Percentiles rank a stretch among this genome's conserved stretches.
phyloP scores from a whole-genome alignment of 2,797 vertebrate species.

The Anniella stebbinsi region DNA sequence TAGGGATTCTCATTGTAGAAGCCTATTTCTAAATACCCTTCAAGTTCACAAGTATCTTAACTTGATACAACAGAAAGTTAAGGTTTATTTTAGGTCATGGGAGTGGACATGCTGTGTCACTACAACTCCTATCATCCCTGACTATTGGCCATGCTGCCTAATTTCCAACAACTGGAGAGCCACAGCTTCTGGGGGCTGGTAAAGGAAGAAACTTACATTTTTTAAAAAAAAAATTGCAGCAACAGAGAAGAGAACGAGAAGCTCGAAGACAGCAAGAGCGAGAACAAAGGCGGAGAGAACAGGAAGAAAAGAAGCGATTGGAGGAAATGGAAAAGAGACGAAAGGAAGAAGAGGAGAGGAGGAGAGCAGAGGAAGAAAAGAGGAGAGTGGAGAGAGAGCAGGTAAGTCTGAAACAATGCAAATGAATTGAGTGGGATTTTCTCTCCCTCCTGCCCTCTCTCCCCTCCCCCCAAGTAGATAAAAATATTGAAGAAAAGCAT shows the following conservation, averaged over 20 bases:
- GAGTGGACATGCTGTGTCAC: neutral
- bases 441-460: neutral
- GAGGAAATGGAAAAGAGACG: constrained; percentile 94
- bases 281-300: constrained; percentile 93
- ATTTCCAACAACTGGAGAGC: too few species aligned
- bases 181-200: constrained; percentile 36
- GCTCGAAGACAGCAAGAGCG: constrained; percentile 95
- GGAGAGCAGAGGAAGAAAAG: constrained; percentile 94
- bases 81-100: neutral
- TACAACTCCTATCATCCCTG: neutral
- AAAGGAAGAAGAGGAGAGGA: constrained; percentile 95
- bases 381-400: constrained; percentile 94
- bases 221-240: constrained; percentile 76
- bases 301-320: constrained; percentile 93
- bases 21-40: neutral
- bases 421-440: neutral
- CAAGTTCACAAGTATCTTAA: neutral
- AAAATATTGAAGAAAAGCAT: neutral
- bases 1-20: neutral
- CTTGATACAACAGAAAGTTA: neutral
- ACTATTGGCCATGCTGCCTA: neutral
- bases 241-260: constrained; percentile 95
- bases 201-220: constrained; percentile 51
- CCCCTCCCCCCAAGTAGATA: neutral
- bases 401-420: constrained; percentile 77